These are phyloP conservation scores for Acanthoscelides obtectus DNA, from an alignment of 2,888 invertebrate species.

Conservation along the genomic window DNA sequence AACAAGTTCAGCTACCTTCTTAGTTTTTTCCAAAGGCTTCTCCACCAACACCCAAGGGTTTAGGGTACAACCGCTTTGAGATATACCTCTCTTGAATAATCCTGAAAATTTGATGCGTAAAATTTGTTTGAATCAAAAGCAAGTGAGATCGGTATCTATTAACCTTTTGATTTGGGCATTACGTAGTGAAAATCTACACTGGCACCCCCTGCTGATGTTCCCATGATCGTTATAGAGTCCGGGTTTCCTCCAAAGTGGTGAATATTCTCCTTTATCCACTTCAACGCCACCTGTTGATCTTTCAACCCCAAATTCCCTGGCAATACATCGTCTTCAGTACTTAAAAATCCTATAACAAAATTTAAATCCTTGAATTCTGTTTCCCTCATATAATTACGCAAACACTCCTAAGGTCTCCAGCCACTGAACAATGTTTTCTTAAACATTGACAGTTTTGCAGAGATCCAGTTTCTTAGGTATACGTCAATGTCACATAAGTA, in stretches of 20 bases:
- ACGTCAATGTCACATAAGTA: too few species aligned
- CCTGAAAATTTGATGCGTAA: constrained; percentile 39
- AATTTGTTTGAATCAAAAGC: too few species aligned
- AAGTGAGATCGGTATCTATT: neutral
- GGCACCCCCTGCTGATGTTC: constrained; percentile 40
- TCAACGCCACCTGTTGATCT: constrained; percentile 39
- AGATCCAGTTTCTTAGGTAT: too few species aligned
- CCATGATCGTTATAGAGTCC: constrained; percentile 39
- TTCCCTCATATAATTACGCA: too few species aligned
- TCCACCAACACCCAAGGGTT: constrained; percentile 55
- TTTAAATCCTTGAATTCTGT: too few species aligned
- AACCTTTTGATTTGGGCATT: constrained; percentile 35
- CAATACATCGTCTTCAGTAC: constrained; percentile 38
- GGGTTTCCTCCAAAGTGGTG: constrained; percentile 41
- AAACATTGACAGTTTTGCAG: too few species aligned
- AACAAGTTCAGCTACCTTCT: constrained; percentile 55
- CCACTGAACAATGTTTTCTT: too few species aligned
- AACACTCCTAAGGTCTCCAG: too few species aligned
- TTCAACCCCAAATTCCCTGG: constrained; percentile 43
- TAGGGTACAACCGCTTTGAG: constrained; percentile 66
- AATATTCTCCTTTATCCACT: constrained; percentile 42
- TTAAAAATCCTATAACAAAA: constrained; percentile 36
- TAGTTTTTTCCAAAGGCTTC: constrained; percentile 57
- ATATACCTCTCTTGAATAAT: constrained; percentile 59
- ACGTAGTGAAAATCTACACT: constrained; percentile 43